These are phyloP conservation scores for Peribatodes rhomboidaria DNA, from an alignment of 2,888 invertebrate species.

Conservation along the genomic window DNA sequence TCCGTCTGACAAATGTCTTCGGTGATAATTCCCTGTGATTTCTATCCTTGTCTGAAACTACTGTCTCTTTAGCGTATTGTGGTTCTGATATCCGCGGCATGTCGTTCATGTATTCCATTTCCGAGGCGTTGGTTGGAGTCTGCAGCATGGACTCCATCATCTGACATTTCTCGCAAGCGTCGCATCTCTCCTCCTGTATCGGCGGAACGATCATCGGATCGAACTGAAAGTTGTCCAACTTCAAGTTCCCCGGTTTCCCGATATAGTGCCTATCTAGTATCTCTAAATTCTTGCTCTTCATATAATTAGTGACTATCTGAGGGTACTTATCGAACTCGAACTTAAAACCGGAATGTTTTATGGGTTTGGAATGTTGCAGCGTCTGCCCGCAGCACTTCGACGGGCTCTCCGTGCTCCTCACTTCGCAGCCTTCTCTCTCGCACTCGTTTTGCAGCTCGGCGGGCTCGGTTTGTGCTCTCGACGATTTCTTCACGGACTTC, in stretches of 20 bases:
- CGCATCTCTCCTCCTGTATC: constrained; percentile 81
- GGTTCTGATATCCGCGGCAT: constrained; percentile 75
- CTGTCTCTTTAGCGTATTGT: constrained; percentile 72
- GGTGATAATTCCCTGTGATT: constrained; percentile 62
- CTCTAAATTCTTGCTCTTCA: constrained; percentile 91
- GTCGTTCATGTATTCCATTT: constrained; percentile 86
- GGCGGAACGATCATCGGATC: constrained; percentile 80
- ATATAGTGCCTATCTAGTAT: constrained; percentile 87
- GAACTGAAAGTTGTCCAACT: constrained; percentile 83
- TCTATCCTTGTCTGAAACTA: constrained; percentile 56
- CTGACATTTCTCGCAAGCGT: constrained; percentile 84
- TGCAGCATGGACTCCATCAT: constrained; percentile 88
- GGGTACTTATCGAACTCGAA: constrained; percentile 92
- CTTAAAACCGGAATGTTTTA: constrained; percentile 90
- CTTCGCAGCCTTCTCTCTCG: constrained; percentile 60
- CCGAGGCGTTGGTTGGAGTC: constrained; percentile 93
- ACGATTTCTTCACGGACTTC: constrained; percentile 77
- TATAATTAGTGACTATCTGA: constrained; percentile 91
- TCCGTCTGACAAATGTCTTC: constrained; percentile 76
- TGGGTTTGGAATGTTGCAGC: constrained; percentile 87
- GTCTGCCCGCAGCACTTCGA: constrained; percentile 81
- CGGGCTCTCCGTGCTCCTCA: constrained; percentile 66
- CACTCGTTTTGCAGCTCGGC: constrained; percentile 55
- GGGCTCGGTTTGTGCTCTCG: constrained; percentile 65
- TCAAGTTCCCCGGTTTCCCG: constrained; percentile 85